Percentiles rank a stretch among this genome's conserved stretches.
These are phyloP conservation scores for Sisor rabdophorus DNA, from an alignment of 2,113 vertebrate species.

Conservation along the genomic window DNA sequence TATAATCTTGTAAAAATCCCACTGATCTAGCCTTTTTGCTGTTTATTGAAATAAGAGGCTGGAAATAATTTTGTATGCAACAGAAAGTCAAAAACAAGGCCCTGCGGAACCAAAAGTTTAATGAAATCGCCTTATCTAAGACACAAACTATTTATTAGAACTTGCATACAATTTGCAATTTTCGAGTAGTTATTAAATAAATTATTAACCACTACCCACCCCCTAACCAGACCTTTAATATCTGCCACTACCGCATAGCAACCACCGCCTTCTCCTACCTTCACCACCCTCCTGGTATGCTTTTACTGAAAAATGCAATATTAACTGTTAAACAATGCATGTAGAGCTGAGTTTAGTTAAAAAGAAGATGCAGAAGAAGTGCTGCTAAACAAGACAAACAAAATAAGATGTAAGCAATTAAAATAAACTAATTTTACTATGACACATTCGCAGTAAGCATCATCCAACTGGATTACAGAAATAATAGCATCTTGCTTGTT, in stretches of 20 bases:
- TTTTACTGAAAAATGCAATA: neutral
- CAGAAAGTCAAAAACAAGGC: constrained; percentile 7
- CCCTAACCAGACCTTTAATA: too few relatives aligned
- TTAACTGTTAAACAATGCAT: neutral
- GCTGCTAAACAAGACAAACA: neutral
- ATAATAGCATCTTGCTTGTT: constrained; percentile 17
- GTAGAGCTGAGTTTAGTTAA: neutral
- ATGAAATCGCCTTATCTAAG: neutral
- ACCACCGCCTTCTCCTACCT: too few relatives aligned
- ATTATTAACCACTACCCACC: neutral
- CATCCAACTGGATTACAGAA: neutral
- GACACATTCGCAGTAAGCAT: neutral
- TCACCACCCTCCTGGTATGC: too few relatives aligned
- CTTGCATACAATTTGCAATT: neutral
- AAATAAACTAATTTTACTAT: neutral
- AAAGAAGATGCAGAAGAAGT: neutral
- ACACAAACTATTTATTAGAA: neutral
- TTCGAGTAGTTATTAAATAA: neutral
- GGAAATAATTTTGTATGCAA: neutral
- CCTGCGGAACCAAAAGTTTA: neutral
- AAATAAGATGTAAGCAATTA: neutral
- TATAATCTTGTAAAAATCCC: neutral
- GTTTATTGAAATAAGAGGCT: constrained; percentile 8
- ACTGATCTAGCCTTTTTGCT: neutral
- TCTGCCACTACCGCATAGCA: too few relatives aligned